These are phyloP conservation scores for Hemaris fuciformis DNA, from an alignment of 2,888 invertebrate species.

Conservation along the genomic window DNA sequence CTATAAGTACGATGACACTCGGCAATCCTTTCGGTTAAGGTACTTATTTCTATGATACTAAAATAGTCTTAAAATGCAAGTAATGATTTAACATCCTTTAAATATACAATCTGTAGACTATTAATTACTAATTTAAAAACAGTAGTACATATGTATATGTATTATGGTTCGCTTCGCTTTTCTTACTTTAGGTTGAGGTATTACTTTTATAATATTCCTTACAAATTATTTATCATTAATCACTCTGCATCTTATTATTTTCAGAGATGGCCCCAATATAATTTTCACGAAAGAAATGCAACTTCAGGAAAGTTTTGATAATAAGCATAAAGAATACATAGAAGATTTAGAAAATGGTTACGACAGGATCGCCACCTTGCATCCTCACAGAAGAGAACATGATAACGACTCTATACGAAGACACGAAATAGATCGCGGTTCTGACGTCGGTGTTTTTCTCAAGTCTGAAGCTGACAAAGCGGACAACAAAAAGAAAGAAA, in stretches of 20 bases:
- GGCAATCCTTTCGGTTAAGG: conserved; percentile 70
- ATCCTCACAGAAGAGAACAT: conserved; percentile 75
- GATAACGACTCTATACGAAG: conserved; percentile 88
- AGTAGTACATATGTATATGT: neutral
- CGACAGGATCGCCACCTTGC: conserved; percentile 75
- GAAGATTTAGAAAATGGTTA: conserved; percentile 83
- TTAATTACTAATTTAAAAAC: neutral
- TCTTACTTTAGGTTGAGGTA: conserved; percentile 1
- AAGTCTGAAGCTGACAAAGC: conserved; percentile 63
- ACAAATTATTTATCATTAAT: neutral
- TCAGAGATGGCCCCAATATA: conserved; percentile 78
- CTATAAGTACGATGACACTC: conserved; percentile 68
- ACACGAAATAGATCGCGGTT: conserved; percentile 89
- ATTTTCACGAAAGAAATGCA: conserved; percentile 82
- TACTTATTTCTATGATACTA: conserved; percentile 28
- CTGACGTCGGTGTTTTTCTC: conserved; percentile 81
- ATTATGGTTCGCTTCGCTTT: neutral
- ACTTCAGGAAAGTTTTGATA: conserved; percentile 69
- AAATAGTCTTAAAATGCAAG: neutral
- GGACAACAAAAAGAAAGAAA: conserved; percentile 57
- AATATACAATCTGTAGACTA: neutral
- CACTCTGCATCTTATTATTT: conserved; percentile 24
- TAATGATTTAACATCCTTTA: neutral
- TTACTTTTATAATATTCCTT: neutral
- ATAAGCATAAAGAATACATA: conserved; percentile 80